Percentiles rank a stretch among this genome's conserved stretches.
These are phyloP conservation scores for Phallusia fumigata DNA, from an alignment of 23 tunicate species.

Conservation along the genomic window DNA sequence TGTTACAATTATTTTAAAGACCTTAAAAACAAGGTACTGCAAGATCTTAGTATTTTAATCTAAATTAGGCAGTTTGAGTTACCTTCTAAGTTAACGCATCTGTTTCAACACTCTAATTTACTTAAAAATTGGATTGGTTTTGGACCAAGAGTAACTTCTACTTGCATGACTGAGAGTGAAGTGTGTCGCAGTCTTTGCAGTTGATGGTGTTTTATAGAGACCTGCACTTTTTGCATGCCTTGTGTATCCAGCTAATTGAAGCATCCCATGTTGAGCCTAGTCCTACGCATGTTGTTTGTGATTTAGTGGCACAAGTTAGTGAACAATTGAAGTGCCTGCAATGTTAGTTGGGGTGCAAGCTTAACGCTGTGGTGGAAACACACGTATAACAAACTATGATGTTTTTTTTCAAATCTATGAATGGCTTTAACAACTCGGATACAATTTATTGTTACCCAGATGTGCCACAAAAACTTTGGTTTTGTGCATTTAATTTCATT, in stretches of 20 bases:
- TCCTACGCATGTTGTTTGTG: not conserved
- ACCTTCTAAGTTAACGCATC: too few species aligned
- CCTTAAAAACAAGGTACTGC: too few species aligned
- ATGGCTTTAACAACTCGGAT: not conserved
- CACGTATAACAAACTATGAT: not conserved
- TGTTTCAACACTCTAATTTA: too few species aligned
- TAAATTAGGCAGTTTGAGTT: too few species aligned
- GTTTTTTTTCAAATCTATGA: conserved; percentile 8
- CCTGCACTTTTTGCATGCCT: conserved; percentile 7
- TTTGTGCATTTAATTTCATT: not conserved
- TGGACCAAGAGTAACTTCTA: not conserved
- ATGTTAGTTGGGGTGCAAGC: not conserved
- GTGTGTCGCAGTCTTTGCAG: not conserved
- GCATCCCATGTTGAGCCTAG: not conserved
- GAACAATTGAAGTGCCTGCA: not conserved
- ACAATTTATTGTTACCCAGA: not conserved
- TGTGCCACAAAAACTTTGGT: not conserved
- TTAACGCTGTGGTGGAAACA: not conserved
- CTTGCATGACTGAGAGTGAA: not conserved
- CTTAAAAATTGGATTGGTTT: too few species aligned
- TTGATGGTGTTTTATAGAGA: not conserved
- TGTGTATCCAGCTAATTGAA: not conserved
- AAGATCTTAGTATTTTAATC: too few species aligned
- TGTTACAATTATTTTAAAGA: too few species aligned
- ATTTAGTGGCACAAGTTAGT: not conserved